Conservation (phyloP, 2,888 invertebrate species). For the Ectemnius continuus region DNA sequence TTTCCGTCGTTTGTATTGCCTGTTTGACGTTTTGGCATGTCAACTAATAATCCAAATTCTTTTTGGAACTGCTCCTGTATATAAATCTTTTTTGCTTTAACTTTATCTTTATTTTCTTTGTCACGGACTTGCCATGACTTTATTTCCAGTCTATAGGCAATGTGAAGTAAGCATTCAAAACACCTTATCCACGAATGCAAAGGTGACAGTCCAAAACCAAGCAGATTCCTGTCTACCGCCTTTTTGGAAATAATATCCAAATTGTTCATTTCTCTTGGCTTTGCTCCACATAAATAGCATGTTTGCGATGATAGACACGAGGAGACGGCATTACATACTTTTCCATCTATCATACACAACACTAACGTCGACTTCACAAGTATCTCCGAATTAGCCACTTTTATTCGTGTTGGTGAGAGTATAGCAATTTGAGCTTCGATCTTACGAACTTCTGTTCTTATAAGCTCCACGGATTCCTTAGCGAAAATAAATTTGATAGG, state of each 20-base stretch:
- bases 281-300: conserved; percentile 24
- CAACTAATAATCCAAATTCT: conserved; percentile 15
- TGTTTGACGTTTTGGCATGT: conserved; percentile 14
- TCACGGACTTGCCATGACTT: conserved; percentile 10
- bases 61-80: conserved; percentile 16
- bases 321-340: conserved; percentile 32
- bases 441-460: neutral
- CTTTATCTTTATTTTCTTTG: conserved; percentile 5
- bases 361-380: conserved; percentile 13
- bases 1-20: conserved; percentile 27
- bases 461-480: neutral
- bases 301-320: conserved; percentile 7
- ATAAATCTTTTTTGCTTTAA: conserved; percentile 6
- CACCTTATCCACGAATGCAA: conserved; percentile 26
- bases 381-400: conserved; percentile 5
- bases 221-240: conserved; percentile 2
- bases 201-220: conserved; percentile 21
- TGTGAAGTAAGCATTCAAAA: conserved; percentile 26
- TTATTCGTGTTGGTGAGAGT: conserved; percentile 10
- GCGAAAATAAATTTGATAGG: conserved; percentile 34
- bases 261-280: conserved; percentile 27
- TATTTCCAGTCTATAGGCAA: conserved; percentile 17
- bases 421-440: conserved; percentile 10
- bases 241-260: conserved; percentile 1
- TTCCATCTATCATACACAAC: conserved; percentile 31